phyloP scores from a whole-genome alignment of 2,113 vertebrate genomes.

The Hippopotamus amphibius region DNA sequence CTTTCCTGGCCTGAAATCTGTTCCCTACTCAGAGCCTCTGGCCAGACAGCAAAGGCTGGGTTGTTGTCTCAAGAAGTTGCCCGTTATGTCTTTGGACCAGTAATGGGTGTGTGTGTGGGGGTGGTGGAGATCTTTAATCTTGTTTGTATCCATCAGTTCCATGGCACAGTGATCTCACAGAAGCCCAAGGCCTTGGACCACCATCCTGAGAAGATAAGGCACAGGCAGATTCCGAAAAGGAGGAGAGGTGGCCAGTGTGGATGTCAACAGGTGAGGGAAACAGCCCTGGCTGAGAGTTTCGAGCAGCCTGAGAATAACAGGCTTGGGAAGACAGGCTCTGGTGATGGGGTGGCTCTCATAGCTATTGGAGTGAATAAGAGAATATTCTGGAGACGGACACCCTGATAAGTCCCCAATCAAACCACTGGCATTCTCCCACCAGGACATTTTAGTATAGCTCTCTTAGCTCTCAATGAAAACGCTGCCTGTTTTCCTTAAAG shows the following conservation, averaged over 20 bases:
- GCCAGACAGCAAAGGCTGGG: not conserved
- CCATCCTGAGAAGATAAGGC: not conserved
- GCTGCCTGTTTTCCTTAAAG: constrained; percentile 39
- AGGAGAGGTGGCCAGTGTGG: not conserved
- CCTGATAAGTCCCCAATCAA: not conserved
- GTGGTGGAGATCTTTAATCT: not conserved
- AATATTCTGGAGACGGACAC: not conserved
- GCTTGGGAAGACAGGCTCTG: not conserved
- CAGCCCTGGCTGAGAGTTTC: not conserved
- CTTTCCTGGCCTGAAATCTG: not conserved
- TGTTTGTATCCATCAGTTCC: not conserved
- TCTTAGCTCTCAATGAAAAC: not conserved
- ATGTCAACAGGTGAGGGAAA: not conserved
- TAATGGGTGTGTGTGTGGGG: too few species aligned
- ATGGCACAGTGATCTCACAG: not conserved
- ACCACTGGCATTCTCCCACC: not conserved
- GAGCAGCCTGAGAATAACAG: not conserved
- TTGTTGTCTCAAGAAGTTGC: not conserved
- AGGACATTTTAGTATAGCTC: not conserved
- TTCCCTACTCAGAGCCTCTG: not conserved
- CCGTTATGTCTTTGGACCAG: not conserved
- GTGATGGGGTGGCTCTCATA: not conserved
- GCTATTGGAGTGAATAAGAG: not conserved
- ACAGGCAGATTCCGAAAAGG: not conserved
- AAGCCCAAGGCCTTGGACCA: not conserved